phyloP scores from a whole-genome alignment of 1,140 invertebrate species.

The Drosophila pectinifera region DNA sequence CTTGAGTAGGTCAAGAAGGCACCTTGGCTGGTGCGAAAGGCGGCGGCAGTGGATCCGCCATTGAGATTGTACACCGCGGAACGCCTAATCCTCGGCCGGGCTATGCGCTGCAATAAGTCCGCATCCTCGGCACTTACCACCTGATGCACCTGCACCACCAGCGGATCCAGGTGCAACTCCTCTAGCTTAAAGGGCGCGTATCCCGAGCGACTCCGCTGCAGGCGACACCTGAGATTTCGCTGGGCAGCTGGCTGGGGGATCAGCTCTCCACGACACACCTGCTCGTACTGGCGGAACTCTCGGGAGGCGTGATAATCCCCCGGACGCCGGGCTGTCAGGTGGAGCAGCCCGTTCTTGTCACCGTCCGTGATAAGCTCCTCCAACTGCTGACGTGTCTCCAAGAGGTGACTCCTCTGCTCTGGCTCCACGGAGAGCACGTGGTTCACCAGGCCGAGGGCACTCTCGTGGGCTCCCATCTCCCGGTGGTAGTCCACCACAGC shows the following conservation, averaged over 20 bases:
- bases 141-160: constrained; percentile 95
- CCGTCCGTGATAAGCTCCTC: constrained; percentile 65
- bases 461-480: constrained; percentile 92
- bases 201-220: constrained; percentile 88
- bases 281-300: constrained; percentile 89
- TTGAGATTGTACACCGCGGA: constrained; percentile 56
- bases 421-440: constrained; percentile 94
- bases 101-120: constrained; percentile 92
- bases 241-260: constrained; percentile 75
- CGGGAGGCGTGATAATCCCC: constrained; percentile 63
- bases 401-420: constrained; percentile 91
- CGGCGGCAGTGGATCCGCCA: constrained; percentile 49
- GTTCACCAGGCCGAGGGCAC: constrained; percentile 94
- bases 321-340: constrained; percentile 44
- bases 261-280: constrained; percentile 93
- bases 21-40: constrained; percentile 98
- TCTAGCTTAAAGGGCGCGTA: constrained; percentile 92
- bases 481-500: constrained; percentile 87
- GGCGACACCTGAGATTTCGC: constrained; percentile 87
- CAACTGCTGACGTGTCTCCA: constrained; percentile 89
- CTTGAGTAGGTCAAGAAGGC: constrained; percentile 95
- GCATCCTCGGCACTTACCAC: constrained; percentile 95
- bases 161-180: constrained; percentile 94
- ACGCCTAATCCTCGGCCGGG: constrained; percentile 89
- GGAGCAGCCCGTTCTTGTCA: constrained; percentile 62